Evolutionary conservation across 53 echinoderm and acorn worm species (phyloP).

Genomic region (Echinometra lucunter): DNA sequence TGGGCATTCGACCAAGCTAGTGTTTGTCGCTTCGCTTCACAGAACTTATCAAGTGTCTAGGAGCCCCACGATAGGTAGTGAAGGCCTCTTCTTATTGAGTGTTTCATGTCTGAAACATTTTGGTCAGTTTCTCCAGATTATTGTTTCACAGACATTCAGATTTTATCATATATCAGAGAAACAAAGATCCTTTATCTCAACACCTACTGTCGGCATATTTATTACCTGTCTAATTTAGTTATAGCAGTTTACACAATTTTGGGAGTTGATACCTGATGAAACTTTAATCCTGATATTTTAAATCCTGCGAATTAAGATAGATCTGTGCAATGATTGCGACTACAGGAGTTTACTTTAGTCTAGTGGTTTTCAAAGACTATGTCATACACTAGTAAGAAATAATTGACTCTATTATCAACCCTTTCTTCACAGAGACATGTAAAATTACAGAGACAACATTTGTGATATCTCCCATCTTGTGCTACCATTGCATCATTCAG

Average conservation of each 20-base stretch:
- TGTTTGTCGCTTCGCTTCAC: not conserved
- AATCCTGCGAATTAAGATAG: not conserved
- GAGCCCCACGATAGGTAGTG: not conserved
- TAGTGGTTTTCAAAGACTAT: too few species aligned
- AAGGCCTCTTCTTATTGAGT: conserved; percentile 1
- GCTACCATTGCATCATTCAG: not conserved
- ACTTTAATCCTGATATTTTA: not conserved
- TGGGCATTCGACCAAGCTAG: conserved; percentile 23
- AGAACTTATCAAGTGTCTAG: not conserved
- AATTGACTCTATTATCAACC: too few species aligned
- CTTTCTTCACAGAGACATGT: not conserved
- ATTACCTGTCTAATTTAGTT: not conserved
- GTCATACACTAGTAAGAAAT: too few species aligned
- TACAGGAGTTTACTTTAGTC: too few species aligned
- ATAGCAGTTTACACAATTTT: too few species aligned
- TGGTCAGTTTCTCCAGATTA: not conserved
- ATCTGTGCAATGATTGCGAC: too few species aligned
- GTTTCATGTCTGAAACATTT: not conserved
- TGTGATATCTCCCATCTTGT: not conserved
- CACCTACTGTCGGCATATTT: not conserved
- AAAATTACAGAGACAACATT: not conserved
- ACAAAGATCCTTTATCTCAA: not conserved
- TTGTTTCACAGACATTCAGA: not conserved
- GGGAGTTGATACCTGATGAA: not conserved
- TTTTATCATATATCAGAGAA: not conserved